Evolutionary conservation across 2,113 vertebrate species (phyloP).

Genomic region (Oenanthe oenanthe): DNA sequence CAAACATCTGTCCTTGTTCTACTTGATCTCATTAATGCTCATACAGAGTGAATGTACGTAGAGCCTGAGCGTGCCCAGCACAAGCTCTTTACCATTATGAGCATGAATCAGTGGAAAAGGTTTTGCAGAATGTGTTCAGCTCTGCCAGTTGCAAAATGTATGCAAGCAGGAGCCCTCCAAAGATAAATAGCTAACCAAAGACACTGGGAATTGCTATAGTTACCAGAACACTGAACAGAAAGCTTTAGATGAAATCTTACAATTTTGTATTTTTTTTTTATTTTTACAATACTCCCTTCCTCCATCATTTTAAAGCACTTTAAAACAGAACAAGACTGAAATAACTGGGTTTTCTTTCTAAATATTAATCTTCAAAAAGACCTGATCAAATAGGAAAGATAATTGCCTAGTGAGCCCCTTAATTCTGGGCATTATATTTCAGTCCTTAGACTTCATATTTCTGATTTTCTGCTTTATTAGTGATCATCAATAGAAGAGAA

Average conservation of each 20-base stretch:
- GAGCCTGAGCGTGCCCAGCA: neutral
- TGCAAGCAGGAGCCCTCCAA: conserved; percentile 14
- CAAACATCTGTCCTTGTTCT: conserved; percentile 34
- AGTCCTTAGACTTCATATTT: neutral
- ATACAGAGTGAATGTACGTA: neutral
- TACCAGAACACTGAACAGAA: neutral
- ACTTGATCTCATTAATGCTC: conserved; percentile 34
- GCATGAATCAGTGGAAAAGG: neutral
- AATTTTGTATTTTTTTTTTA: neutral
- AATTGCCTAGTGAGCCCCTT: neutral
- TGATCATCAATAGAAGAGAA: neutral
- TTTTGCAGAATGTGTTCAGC: neutral
- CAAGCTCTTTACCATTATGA: neutral
- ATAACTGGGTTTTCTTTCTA: conserved; percentile 7
- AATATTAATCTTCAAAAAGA: neutral
- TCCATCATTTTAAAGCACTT: neutral
- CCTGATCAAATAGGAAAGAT: neutral
- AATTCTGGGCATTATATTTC: neutral
- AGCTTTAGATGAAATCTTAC: neutral
- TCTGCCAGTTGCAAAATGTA: neutral
- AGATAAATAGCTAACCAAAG: conserved; percentile 47
- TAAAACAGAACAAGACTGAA: neutral
- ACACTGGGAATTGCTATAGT: conserved; percentile 1
- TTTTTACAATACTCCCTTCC: neutral
- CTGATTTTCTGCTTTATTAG: neutral